A percentile compares a stretch with the other conserved stretches of the same genome.
Evolutionary conservation across 2,888 invertebrate genomes (phyloP).

Genomic region (Meloe dianella): DNA sequence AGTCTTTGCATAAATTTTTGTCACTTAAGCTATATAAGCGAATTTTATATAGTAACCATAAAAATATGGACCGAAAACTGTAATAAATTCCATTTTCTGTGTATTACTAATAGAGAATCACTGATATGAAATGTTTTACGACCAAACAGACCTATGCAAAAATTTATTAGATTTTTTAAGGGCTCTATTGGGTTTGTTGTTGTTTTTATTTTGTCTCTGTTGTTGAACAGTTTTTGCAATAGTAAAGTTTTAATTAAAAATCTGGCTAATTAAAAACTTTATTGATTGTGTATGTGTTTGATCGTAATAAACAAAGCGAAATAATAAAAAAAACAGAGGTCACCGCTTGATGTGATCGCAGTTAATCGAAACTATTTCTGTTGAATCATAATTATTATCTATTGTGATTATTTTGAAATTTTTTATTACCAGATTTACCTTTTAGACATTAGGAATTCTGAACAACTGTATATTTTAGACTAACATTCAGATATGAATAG

Average conservation of each 20-base stretch:
- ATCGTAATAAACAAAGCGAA: neutral
- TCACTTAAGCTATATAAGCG: slow-evolving; percentile 46
- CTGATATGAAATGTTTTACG: slow-evolving; percentile 35
- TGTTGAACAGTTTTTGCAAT: neutral
- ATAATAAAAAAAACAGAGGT: neutral
- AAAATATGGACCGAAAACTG: slow-evolving; percentile 41
- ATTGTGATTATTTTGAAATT: too few relatives aligned
- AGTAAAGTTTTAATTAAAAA: neutral
- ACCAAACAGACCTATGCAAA: slow-evolving; percentile 19
- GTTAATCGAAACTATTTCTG: neutral
- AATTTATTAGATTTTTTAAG: slow-evolving; percentile 35
- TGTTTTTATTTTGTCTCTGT: too few relatives aligned
- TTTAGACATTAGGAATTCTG: too few relatives aligned
- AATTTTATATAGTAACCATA: slow-evolving; percentile 43
- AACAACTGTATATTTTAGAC: too few relatives aligned
- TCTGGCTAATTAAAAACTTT: neutral
- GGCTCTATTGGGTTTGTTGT: too few relatives aligned
- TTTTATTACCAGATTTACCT: too few relatives aligned
- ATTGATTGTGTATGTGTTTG: neutral
- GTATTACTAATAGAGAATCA: slow-evolving; percentile 35
- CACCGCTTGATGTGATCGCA: neutral
- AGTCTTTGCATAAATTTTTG: slow-evolving; percentile 45
- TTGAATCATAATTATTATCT: too few relatives aligned
- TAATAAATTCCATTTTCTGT: slow-evolving; percentile 38
- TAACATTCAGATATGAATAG: too few relatives aligned